phyloP scores from a whole-genome alignment of 2,797 vertebrate species.

The Sebastes minor region DNA sequence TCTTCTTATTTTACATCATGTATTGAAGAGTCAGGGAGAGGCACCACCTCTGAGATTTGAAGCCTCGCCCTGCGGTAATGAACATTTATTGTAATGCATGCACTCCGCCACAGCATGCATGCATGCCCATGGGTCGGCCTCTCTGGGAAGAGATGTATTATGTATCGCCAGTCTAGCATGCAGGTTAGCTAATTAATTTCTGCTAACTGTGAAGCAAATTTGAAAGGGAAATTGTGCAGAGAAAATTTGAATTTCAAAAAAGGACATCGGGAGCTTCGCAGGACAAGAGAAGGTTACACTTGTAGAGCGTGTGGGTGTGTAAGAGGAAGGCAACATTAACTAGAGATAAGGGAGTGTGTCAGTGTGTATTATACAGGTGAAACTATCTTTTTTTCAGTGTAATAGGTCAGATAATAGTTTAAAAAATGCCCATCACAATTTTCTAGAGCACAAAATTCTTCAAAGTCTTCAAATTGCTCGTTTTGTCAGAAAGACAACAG shows the following conservation, averaged over 20 bases:
- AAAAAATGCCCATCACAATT: neutral
- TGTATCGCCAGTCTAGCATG: conserved; percentile 62
- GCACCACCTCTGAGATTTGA: conserved; percentile 30
- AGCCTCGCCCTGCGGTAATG: conserved; percentile 9
- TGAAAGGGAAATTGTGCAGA: conserved; percentile 61
- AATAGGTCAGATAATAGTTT: neutral
- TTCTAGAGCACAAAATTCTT: neutral
- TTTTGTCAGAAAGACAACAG: neutral
- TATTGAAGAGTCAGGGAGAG: conserved; percentile 5
- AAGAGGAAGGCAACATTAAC: neutral
- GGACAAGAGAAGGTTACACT: conserved; percentile 55
- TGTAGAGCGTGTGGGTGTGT: conserved; percentile 7
- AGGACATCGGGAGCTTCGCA: conserved; percentile 20
- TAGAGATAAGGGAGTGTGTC: neutral
- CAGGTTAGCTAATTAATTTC: conserved; percentile 70
- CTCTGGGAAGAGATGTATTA: conserved; percentile 51
- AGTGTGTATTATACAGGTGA: neutral
- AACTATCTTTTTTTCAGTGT: neutral
- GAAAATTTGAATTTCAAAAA: conserved; percentile 67
- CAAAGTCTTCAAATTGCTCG: neutral
- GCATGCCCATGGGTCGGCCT: conserved; percentile 21
- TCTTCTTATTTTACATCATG: conserved; percentile 16
- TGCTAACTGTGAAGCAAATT: conserved; percentile 64
- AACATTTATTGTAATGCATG: neutral
- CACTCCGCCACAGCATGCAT: neutral